Percentiles rank a stretch among this genome's conserved stretches.
Conservation (phyloP, 2,113 vertebrate species). For the Hippocampus barbouri region DNA sequence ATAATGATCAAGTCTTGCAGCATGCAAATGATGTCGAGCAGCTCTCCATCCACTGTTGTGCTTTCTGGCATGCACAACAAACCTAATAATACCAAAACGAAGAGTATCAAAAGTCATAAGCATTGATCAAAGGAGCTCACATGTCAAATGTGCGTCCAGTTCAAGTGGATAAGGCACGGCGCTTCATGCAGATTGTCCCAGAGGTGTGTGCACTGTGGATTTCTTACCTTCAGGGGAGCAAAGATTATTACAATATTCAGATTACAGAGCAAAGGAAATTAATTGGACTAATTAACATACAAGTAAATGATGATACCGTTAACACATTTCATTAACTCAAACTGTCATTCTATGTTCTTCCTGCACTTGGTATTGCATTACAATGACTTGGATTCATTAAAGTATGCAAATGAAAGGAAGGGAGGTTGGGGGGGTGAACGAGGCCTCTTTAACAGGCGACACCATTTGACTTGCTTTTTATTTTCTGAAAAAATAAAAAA, state of each 20-base stretch:
- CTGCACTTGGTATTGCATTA: conserved; percentile 77
- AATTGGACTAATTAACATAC: conserved; percentile 84
- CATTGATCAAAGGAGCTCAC: conserved; percentile 13
- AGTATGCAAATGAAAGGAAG: conserved; percentile 79
- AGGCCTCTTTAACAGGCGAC: conserved; percentile 47
- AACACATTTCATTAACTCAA: conserved; percentile 85
- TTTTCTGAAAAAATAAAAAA: conserved; percentile 49
- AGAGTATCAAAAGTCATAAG: background rate
- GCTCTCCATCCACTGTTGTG: background rate
- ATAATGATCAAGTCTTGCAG: conserved; percentile 1
- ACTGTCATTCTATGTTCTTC: conserved; percentile 79
- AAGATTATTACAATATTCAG: conserved; percentile 80
- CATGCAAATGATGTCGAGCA: background rate
- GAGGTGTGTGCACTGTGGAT: conserved; percentile 56
- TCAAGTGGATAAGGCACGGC: conserved; percentile 29
- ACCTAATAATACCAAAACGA: background rate
- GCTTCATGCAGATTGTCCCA: conserved; percentile 48
- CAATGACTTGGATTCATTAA: conserved; percentile 80
- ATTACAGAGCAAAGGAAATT: conserved; percentile 78
- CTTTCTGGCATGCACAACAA: background rate
- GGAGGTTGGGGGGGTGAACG: conserved; percentile 46
- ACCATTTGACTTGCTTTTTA: conserved; percentile 38
- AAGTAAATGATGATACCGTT: conserved; percentile 83
- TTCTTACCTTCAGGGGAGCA: conserved; percentile 73
- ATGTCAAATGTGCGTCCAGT: conserved; percentile 13